These are phyloP conservation scores for Furnarius figulus DNA, from an alignment of 2,113 vertebrate genomes.

Conservation along the genomic window DNA sequence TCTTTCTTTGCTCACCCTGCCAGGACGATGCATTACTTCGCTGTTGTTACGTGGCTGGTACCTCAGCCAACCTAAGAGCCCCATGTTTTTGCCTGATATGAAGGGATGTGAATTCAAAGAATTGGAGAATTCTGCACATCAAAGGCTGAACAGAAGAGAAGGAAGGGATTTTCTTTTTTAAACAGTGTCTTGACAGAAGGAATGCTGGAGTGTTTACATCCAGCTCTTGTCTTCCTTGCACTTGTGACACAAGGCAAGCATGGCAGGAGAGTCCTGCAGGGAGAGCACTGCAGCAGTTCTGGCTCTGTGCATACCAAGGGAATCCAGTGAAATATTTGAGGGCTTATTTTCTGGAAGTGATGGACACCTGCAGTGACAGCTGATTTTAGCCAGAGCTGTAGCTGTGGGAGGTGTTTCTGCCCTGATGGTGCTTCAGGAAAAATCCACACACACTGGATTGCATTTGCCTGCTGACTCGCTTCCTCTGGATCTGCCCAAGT, in stretches of 20 bases:
- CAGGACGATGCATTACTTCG: fast-evolving
- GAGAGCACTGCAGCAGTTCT: not conserved
- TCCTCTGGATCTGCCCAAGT: not conserved
- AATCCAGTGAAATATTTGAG: not conserved
- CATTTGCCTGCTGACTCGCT: not conserved
- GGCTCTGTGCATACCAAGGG: not conserved
- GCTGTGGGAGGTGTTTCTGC: not conserved
- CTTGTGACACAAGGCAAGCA: fast-evolving
- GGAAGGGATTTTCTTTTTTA: not conserved
- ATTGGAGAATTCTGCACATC: not conserved
- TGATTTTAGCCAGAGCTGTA: not conserved
- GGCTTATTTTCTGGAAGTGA: not conserved
- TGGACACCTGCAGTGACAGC: not conserved
- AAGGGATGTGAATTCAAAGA: not conserved
- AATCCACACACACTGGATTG: fast-evolving
- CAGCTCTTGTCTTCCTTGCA: not conserved
- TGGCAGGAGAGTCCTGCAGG: not conserved
- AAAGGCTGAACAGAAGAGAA: not conserved
- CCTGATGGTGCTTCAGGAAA: not conserved
- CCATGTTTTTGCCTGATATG: fast-evolving
- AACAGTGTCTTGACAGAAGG: not conserved
- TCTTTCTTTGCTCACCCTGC: not conserved
- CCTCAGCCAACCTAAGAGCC: not conserved
- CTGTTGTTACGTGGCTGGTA: not conserved
- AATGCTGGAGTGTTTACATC: not conserved